phyloP scores from a whole-genome alignment of 2,797 vertebrate genomes.

The Tarsius wallacei region DNA sequence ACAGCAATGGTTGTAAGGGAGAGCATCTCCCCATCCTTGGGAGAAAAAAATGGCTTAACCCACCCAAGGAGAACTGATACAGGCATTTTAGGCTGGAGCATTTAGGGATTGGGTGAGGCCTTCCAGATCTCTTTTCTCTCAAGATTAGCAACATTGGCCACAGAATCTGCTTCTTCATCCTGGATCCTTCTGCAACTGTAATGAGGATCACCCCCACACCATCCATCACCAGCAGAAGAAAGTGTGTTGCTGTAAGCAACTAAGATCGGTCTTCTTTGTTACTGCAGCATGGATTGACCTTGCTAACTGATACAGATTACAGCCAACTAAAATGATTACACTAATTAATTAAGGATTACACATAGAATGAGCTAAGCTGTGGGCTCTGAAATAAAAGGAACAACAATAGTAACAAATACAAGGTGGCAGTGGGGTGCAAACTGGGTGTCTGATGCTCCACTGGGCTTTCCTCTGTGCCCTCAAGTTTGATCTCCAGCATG shows the following conservation, averaged over 20 bases:
- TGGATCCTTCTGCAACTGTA: background rate
- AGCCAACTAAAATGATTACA: too few relatives aligned
- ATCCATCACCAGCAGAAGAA: too few relatives aligned
- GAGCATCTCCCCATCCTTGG: too few relatives aligned
- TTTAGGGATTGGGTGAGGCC: background rate
- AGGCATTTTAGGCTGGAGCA: background rate
- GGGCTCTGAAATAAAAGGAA: background rate
- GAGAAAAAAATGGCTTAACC: background rate
- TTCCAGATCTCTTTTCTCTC: background rate
- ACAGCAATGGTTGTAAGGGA: too few relatives aligned
- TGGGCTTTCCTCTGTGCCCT: too few relatives aligned
- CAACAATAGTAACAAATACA: background rate
- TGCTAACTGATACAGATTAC: too few relatives aligned
- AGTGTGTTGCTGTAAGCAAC: too few relatives aligned
- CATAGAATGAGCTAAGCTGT: background rate
- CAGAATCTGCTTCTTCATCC: background rate
- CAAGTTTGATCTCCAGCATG: background rate
- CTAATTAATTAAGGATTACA: too few relatives aligned
- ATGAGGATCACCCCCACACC: rapidly evolving
- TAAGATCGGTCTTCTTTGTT: background rate
- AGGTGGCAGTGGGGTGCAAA: background rate
- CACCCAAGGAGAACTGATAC: background rate
- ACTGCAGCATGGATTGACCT: background rate
- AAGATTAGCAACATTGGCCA: background rate
- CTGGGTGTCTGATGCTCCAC: too few relatives aligned